Evolutionary conservation across 2,113 vertebrate genomes (phyloP).

Genomic region (Leucopsar rothschildi): DNA sequence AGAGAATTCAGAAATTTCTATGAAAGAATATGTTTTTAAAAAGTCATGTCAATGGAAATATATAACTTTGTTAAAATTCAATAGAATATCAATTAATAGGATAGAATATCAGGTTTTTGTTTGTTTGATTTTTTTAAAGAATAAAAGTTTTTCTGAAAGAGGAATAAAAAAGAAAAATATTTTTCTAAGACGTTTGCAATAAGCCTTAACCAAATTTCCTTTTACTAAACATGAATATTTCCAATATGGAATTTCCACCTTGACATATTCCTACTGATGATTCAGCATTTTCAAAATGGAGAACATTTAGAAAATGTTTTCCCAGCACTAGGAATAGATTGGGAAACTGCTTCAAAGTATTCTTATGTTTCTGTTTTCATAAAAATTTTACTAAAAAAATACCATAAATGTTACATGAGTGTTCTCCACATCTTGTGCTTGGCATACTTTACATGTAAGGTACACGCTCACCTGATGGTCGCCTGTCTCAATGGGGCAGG

Average conservation of each 20-base stretch:
- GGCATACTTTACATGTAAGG: accelerated
- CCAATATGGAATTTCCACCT: background rate
- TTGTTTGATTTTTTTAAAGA: background rate
- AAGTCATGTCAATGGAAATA: background rate
- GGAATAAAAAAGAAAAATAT: background rate
- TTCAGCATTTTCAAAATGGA: background rate
- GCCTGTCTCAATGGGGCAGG: background rate
- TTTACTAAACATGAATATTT: background rate
- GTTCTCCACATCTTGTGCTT: background rate
- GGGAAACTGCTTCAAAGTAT: background rate
- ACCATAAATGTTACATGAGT: background rate
- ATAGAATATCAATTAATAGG: background rate
- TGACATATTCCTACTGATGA: background rate
- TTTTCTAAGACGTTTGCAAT: background rate
- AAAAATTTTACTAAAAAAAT: background rate
- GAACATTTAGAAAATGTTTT: background rate
- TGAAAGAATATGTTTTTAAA: background rate
- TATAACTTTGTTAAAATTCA: background rate
- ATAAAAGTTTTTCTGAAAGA: background rate
- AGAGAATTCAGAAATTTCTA: background rate
- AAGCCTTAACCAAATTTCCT: background rate
- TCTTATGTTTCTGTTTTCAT: background rate
- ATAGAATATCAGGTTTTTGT: background rate
- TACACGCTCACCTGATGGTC: background rate
- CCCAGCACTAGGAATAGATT: background rate